phyloP scores from a whole-genome alignment of 2,113 vertebrate genomes.

The Sisor rabdophorus region DNA sequence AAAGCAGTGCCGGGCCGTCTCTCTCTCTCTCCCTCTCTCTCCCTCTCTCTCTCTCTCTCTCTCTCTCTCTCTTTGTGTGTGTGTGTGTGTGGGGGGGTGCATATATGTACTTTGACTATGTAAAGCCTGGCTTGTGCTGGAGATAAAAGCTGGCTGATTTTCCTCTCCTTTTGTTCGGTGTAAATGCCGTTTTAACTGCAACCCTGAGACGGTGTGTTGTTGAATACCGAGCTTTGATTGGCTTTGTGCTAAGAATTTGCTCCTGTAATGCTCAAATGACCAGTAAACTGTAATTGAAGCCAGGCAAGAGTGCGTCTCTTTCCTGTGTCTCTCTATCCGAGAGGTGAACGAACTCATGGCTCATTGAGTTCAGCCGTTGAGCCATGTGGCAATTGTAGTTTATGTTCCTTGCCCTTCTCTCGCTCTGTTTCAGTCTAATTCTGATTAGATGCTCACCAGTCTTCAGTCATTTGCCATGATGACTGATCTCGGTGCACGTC shows the following conservation, averaged over 20 bases:
- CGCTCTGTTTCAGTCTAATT: not conserved
- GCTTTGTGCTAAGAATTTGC: constrained; percentile 33
- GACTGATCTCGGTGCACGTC: not conserved
- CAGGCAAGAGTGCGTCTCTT: constrained; percentile 10
- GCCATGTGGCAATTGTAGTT: constrained; percentile 32
- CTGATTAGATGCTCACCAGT: constrained; percentile 14
- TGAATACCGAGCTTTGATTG: not conserved
- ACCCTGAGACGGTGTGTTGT: not conserved
- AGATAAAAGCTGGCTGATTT: not conserved
- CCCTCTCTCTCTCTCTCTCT: constrained; percentile 38
- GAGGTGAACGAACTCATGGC: constrained; percentile 15
- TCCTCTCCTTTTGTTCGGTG: not conserved
- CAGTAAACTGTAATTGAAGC: constrained; percentile 20
- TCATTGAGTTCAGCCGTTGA: constrained; percentile 38
- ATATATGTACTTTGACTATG: constrained; percentile 1
- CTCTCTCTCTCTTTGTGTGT: constrained; percentile 37
- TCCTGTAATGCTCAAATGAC: constrained; percentile 6
- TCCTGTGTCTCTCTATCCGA: not conserved
- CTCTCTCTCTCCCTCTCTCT: too few species aligned
- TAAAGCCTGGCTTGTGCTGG: not conserved
- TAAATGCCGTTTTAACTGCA: not conserved
- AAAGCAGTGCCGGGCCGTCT: constrained; percentile 49
- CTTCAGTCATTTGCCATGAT: not conserved
- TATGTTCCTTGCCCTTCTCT: constrained; percentile 18
- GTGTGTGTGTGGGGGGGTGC: not conserved